Evolutionary conservation across 2,113 vertebrate species (phyloP).

Genomic region (Melanerpes aurifrons): DNA sequence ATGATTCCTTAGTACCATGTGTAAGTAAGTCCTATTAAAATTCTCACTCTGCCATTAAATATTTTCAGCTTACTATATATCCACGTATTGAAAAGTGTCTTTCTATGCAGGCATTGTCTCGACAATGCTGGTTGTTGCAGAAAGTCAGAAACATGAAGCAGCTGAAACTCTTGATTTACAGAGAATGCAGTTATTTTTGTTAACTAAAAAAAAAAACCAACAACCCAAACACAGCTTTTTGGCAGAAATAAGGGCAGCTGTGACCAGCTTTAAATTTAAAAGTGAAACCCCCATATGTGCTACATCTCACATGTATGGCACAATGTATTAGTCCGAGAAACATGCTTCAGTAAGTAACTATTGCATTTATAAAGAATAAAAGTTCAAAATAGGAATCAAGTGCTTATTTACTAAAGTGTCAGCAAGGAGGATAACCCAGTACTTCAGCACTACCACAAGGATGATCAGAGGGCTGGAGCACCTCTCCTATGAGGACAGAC

Average conservation of each 20-base stretch:
- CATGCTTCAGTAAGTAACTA: not conserved
- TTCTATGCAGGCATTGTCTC: not conserved
- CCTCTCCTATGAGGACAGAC: too few species aligned
- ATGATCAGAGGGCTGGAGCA: too few species aligned
- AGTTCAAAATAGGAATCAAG: not conserved
- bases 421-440: not conserved
- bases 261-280: not conserved
- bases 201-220: not conserved
- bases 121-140: not conserved
- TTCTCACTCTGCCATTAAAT: not conserved
- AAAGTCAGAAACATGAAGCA: not conserved
- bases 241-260: not conserved
- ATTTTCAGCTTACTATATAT: not conserved
- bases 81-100: fast-evolving
- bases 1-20: not conserved
- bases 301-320: not conserved
- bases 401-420: not conserved
- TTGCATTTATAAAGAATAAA: not conserved
- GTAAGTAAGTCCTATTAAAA: not conserved
- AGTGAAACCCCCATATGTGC: not conserved
- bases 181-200: not conserved
- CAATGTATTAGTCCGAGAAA: not conserved
- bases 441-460: not conserved
- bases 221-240: not conserved
- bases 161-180: not conserved